Base-by-base conservation (phyloP, 2,113 vertebrate genomes). In the human (Homo sapiens) region DNA sequence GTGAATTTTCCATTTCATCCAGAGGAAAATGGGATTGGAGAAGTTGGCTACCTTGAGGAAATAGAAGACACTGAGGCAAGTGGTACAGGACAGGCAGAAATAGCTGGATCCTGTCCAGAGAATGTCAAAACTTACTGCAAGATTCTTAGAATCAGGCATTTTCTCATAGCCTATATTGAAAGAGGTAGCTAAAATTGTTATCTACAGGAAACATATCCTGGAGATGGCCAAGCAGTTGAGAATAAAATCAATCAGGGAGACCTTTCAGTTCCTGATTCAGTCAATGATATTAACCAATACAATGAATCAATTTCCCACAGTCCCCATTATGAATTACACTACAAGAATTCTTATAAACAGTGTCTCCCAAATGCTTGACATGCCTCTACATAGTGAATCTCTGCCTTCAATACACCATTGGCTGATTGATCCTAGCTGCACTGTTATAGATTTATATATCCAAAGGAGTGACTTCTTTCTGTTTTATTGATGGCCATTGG, bases 1-100 rank as follows among this genome's bases (percentile, higher is more conserved):
- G 43, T 40, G n/a, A 70, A 96, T 89, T 72, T 70, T 93, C 35
- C 22, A 6, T 64, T 95, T 97, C 20, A 87, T n/a, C 27, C 48
- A 94, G 17, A 94, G 32, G 45, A 97, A 92, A 52, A 72, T 8
- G 1, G 16, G 4, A 5, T 95, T 57, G 20, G 50, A 96, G 43
- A 76, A 94, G 38, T 17, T 92, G 38, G 75, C 40, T 72, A 76
- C 92, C 50, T 90, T 92, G 75, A 97, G 22, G 76, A 59, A 96
- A 87, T 87, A 92, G 84, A 97, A 87, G 30, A 87, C 25, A 64
- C 17, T 61, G 10, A 97, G 50, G 35, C 43, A 57, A 8, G 73
- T 93, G 3, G 57, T 52, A 59, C 57, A 95, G 68, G 89, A 68
- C 3, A 70, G 8, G 38, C 40, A 95, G 6, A 59, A 79, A 75